These are phyloP conservation scores for Saccostrea glomerata DNA, from an alignment of 1,140 invertebrate species.

Conservation along the genomic window DNA sequence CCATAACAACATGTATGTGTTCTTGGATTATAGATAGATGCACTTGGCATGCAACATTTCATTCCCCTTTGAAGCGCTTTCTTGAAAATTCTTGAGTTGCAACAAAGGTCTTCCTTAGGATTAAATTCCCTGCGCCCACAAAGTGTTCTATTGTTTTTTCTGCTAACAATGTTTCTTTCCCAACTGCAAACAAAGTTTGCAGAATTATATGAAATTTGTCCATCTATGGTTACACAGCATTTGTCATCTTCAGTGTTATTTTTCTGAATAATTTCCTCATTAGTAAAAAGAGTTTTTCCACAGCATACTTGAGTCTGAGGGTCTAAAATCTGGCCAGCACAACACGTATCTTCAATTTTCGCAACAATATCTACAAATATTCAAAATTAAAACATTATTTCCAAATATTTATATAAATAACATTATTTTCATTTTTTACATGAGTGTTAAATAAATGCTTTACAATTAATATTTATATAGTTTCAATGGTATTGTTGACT, in stretches of 20 bases:
- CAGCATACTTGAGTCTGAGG: background rate
- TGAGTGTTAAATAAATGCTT: too few relatives aligned
- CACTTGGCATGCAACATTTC: background rate
- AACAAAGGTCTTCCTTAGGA: background rate
- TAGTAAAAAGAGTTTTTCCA: background rate
- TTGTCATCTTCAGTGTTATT: background rate
- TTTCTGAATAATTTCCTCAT: background rate
- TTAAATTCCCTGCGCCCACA: background rate
- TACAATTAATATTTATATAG: too few relatives aligned
- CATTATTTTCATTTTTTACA: too few relatives aligned
- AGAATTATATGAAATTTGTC: background rate
- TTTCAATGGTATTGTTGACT: too few relatives aligned
- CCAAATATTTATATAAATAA: too few relatives aligned
- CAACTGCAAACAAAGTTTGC: background rate
- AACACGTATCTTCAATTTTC: background rate
- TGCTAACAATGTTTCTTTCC: background rate
- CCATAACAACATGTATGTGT: slow-evolving; percentile 1
- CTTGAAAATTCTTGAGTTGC: background rate
- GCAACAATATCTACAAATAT: background rate
- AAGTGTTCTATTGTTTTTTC: background rate
- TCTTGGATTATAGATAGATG: background rate
- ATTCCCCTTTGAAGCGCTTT: background rate
- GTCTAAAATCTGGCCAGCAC: background rate
- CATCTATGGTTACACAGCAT: background rate
- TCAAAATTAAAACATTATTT: background rate